Base-by-base conservation (phyloP, 2,113 vertebrate species). In the Gorsachius goisagi region DNA sequence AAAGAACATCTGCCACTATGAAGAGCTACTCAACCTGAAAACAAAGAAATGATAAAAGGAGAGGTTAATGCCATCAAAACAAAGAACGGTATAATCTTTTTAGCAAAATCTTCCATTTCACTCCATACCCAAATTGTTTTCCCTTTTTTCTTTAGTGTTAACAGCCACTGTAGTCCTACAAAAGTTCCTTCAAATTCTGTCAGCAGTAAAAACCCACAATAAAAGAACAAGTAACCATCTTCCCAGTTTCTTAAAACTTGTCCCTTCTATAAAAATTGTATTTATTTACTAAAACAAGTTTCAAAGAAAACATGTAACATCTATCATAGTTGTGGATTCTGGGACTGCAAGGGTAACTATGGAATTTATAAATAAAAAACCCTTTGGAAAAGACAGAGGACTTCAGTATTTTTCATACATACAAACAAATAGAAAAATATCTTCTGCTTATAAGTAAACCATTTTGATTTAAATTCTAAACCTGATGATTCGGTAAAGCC, bases 11-110 rank as follows among this genome's bases (percentile, higher is more conserved):
- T 88, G 87, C 69, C 41, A 60, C 78, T 89, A 13, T 4, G 55
- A 88, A 96, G 94, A 93, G 55, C 49, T 82, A 81, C 77, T 89
- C 81, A 81, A 63, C 26, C 58, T 39, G 44, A 94, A 68, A 69
- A 87, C 72, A 84, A 86, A 74, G 32, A n/a, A 73, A 73, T 32
- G 84, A 72, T 30, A n/a, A 86, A 89, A 81, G 45, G 27, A 92
- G 60, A 85, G 6, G 16, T 56, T 64, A 94, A 87, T 39, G 30
- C 9, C 33, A 84, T 63, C 56, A 87, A 91, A 95, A 85, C n/a
- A 89, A 89, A 60, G 23, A 90, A 52, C 10, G 72, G 21, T 22
- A 56, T 22, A 11, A 23, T 59, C 33, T 79, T 83, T 90, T 35
- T 27, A 59, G 56, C 26, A 87, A 62, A 89, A 85, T 15, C n/a